phyloP scores from a whole-genome alignment of 1,140 invertebrate species.

The Magallana ariakensis region DNA sequence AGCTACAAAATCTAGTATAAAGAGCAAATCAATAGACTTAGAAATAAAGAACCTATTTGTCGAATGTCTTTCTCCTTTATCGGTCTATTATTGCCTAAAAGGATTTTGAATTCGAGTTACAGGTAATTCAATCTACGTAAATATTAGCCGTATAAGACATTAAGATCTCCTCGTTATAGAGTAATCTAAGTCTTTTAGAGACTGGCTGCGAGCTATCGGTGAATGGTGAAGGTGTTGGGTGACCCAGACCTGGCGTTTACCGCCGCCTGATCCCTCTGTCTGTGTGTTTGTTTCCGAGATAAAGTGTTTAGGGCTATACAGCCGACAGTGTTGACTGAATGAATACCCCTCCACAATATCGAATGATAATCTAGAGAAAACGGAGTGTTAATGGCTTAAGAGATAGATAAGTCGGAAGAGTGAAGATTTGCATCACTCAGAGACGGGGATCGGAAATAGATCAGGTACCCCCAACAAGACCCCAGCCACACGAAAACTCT shows the following conservation, averaged over 20 bases:
- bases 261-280: neutral
- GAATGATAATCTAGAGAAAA: neutral
- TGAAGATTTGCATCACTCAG: neutral
- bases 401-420: neutral
- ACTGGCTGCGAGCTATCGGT: neutral
- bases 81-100: neutral
- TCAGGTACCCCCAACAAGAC: no score
- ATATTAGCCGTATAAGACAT: neutral
- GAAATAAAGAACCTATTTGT: no score
- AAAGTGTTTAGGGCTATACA: neutral
- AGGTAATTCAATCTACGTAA: neutral
- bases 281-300: neutral
- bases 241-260: neutral
- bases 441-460: neutral
- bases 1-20: no score
- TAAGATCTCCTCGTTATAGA: neutral
- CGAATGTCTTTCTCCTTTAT: neutral
- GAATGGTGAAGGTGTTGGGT: constrained; percentile 14
- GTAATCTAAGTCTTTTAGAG: neutral
- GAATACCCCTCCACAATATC: neutral
- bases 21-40: no score
- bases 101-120: neutral
- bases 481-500: neutral
- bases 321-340: neutral
- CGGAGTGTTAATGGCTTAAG: neutral